These are phyloP conservation scores for Hippolais icterina DNA, from an alignment of 2,113 vertebrate species.

Conservation along the genomic window DNA sequence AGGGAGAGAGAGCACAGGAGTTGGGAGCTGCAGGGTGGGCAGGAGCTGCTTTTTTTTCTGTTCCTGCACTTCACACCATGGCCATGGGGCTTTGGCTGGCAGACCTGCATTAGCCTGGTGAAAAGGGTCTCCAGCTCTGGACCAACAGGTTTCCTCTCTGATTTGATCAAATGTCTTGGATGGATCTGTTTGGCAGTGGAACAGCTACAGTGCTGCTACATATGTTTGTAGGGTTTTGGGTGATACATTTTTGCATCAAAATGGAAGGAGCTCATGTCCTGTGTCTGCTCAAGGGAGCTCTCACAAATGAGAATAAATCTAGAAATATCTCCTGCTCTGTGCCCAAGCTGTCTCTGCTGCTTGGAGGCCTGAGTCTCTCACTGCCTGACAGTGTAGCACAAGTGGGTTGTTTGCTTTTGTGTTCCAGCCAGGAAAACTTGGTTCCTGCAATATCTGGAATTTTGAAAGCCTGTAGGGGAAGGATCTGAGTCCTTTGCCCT, in stretches of 20 bases:
- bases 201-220: fast-evolving
- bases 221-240: neutral
- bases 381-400: fast-evolving
- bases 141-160: neutral
- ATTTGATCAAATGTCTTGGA: neutral
- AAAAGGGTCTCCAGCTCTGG: neutral
- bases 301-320: neutral
- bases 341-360: neutral
- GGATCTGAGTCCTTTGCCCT: neutral
- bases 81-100: neutral
- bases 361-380: neutral
- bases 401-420: neutral
- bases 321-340: neutral
- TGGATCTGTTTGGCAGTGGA: neutral
- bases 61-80: neutral
- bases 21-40: neutral
- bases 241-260: neutral
- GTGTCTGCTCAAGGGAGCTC: neutral
- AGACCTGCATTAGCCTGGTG: neutral
- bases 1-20: fast-evolving
- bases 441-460: neutral
- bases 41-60: neutral
- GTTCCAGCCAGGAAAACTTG: neutral
- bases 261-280: neutral
- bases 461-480: neutral